Base-by-base conservation (phyloP, 2,797 vertebrate genomes). In the Amblyraja radiata region DNA sequence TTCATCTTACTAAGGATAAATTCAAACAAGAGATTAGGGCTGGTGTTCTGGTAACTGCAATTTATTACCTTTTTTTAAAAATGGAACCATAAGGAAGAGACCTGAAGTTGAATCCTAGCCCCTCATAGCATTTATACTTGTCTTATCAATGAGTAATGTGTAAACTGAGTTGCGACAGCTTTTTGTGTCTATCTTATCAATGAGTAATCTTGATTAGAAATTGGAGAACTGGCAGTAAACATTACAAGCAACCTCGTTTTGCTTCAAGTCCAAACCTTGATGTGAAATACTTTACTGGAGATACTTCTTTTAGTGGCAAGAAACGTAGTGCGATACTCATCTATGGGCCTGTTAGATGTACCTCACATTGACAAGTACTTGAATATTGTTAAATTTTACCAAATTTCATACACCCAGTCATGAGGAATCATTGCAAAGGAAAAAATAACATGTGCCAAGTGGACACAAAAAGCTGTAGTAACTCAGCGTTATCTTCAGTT, bases 1-100 rank as follows among this genome's bases (percentile, higher is more conserved):
- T 93, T 25, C 6, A 74, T 0, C 79, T 4, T 21, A 90, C 93
- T 73, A 36, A 71, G 68, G 23, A 78, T 32, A 5, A 76, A 93
- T 16, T 46, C 54, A 6, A 83, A 0, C 16, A 16, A 93, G n/a
- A 54, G 77, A 6, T 61, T 58, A 9, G 28, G 39, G 6, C n/a
- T 91, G 63, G 81, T 77, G 76, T 10, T 93, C 25, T 58, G 93
- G 76, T 88, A 65, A 93, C 32, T 71, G 65, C 39, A 71, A 92
- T 28, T 25, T 11, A 84, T 9, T 61, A 25, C 78, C 14, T 13
- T 36, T 16, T 79, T 39, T 79, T 11, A n/a, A 79, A 18, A 54
- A 54, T 79, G 46, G 73, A 84, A 46, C 28, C 32, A 16, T 32
- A 71, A 71, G 9, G 32, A 71, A 10, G 13, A 16, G 25, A 36